These are phyloP conservation scores for Gymnorhina tibicen DNA, from an alignment of 2,113 vertebrate genomes.

Conservation along the genomic window DNA sequence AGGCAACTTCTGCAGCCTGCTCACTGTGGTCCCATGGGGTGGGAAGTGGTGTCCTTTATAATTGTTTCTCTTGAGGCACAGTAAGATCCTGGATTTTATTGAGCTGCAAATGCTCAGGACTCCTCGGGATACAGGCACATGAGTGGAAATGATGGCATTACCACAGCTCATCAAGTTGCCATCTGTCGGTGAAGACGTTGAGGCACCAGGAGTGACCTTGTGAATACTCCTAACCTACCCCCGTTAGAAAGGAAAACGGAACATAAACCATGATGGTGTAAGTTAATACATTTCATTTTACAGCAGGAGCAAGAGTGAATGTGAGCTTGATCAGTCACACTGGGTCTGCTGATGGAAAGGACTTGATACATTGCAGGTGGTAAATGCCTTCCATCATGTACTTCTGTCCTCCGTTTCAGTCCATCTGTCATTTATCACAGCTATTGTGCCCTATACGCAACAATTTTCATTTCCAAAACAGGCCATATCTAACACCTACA, in stretches of 20 bases:
- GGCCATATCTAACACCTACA: not conserved
- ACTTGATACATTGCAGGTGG: not conserved
- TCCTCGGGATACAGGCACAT: not conserved
- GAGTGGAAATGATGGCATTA: slow-evolving; percentile 41
- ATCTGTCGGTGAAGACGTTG: slow-evolving; percentile 16
- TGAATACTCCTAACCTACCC: not conserved
- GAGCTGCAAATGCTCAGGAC: slow-evolving; percentile 11
- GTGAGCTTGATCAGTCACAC: not conserved
- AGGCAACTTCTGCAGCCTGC: not conserved
- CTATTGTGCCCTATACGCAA: not conserved
- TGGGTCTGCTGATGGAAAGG: not conserved
- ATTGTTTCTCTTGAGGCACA: slow-evolving; percentile 16
- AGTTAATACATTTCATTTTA: slow-evolving; percentile 42
- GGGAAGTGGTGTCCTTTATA: not conserved
- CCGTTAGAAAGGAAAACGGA: not conserved
- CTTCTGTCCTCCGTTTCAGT: not conserved
- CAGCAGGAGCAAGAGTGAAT: not conserved
- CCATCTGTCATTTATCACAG: not conserved
- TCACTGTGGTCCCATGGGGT: not conserved
- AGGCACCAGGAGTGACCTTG: slow-evolving; percentile 41
- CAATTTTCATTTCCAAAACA: not conserved
- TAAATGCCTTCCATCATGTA: not conserved
- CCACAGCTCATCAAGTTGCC: slow-evolving; percentile 53
- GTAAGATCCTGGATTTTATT: not conserved
- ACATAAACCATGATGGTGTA: slow-evolving; percentile 11